These are phyloP conservation scores for Laterallus jamaicensis DNA, from an alignment of 2,113 vertebrate species.

Conservation along the genomic window DNA sequence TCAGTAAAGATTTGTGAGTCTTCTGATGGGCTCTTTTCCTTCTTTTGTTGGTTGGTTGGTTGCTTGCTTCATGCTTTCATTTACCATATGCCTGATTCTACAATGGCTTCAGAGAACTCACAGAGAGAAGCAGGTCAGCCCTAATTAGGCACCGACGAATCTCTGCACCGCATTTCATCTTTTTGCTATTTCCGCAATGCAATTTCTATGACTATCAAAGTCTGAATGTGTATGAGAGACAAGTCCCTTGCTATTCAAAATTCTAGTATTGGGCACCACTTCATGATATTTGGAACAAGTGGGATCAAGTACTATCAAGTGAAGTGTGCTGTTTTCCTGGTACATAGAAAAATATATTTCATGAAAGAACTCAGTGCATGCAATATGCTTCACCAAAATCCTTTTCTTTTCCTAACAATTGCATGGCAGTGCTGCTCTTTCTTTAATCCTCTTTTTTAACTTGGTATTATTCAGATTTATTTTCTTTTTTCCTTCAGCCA, in stretches of 20 bases:
- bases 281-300: not conserved
- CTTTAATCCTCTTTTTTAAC: not conserved
- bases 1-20: not conserved
- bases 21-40: not conserved
- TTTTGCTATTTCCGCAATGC: not conserved
- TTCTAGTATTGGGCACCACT: not conserved
- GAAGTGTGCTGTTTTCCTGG: not conserved
- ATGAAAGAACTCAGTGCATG: not conserved
- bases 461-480: not conserved
- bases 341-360: not conserved
- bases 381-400: not conserved
- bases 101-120: not conserved
- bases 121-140: not conserved
- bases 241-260: not conserved
- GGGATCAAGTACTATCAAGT: not conserved
- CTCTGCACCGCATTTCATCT: not conserved
- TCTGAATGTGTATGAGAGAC: not conserved
- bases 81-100: not conserved
- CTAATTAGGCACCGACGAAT: not conserved
- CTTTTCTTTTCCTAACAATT: not conserved
- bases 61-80: not conserved
- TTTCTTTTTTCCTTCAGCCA: not conserved
- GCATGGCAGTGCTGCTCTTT: not conserved
- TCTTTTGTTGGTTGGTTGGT: not conserved
- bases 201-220: not conserved